phyloP scores from a whole-genome alignment of 2,113 vertebrate genomes.

The Sterna hirundo region DNA sequence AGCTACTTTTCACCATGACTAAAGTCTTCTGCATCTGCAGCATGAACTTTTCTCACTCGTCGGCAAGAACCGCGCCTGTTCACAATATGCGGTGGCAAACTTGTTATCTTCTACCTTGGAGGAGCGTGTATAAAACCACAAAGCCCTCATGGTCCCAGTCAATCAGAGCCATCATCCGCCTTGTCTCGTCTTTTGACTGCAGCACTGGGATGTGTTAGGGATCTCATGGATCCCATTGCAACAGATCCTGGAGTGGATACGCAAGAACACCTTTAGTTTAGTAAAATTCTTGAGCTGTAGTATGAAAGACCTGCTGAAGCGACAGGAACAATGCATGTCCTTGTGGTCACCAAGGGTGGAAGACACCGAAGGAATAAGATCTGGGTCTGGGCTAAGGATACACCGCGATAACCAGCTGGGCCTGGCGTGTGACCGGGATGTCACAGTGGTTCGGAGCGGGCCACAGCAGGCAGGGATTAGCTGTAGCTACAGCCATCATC shows the following conservation, averaged over 20 bases:
- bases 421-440: not conserved
- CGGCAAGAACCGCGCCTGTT: not conserved
- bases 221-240: not conserved
- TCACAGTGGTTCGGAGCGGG: accelerated
- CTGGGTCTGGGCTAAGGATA: not conserved
- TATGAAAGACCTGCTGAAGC: not conserved
- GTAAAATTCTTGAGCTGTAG: not conserved
- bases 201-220: not conserved
- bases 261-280: not conserved
- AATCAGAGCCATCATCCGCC: not conserved
- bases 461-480: not conserved
- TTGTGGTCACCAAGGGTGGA: not conserved
- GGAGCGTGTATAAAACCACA: not conserved
- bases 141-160: not conserved
- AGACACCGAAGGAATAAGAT: not conserved
- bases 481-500: not conserved
- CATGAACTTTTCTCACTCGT: not conserved
- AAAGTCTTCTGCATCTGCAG: not conserved
- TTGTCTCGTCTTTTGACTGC: not conserved
- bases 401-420: no score
- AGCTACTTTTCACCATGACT: not conserved
- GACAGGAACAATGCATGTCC: not conserved
- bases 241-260: not conserved
- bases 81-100: not conserved
- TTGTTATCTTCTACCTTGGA: not conserved